Base-by-base conservation (phyloP, 2,113 vertebrate genomes). In the Bettongia penicillata region DNA sequence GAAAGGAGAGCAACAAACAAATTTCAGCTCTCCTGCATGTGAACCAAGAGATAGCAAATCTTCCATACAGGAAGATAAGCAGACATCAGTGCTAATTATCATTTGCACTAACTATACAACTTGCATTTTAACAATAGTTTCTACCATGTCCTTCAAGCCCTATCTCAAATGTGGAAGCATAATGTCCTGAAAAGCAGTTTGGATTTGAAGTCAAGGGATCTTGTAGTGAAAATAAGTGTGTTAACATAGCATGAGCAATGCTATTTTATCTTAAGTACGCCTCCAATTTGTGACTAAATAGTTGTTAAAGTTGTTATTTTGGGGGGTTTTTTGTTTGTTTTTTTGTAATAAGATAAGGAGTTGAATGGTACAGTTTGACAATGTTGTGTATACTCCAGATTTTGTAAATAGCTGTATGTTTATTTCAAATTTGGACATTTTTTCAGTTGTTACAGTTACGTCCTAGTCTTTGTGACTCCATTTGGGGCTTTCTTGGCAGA, bases 1-100 rank as follows among this genome's bases (percentile, higher is more conserved):
- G 96, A 97, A 97, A 95, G 9, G 48, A 10, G 51, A 51, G 49
- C 57, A 94, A 91, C 3, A 77, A 93, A 92, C 93, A 61, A 96
- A 90, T 77, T 28, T 43, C 3, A 55, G 94, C 11, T 90, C 11
- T 97, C 51, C 43, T 89, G n/a, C 77, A n/a, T 51, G 57, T 16
- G n/a, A 47, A 61, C 49, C 19, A 77, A 31, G 4, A 90, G 4
- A 9, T 37, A 28, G 26, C 57, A 91, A 93, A 51, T 53, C n/a
- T 37, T 90, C 9, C 48, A 89, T 61, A 52, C 47, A 31, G 26
- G 14, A 90, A 94, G 61, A 90, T 26, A 31, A 0, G 9, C 23
- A 23, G 10, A 94, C 28, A 96, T 3, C 57, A 57, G 94, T 93
- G 43, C 57, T 23, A 43, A 1, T 14, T 12, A 47, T n/a, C 8